Base-by-base conservation (phyloP, 92 coral and sea anemone genomes). In the Zoanthus solanderi region DNA sequence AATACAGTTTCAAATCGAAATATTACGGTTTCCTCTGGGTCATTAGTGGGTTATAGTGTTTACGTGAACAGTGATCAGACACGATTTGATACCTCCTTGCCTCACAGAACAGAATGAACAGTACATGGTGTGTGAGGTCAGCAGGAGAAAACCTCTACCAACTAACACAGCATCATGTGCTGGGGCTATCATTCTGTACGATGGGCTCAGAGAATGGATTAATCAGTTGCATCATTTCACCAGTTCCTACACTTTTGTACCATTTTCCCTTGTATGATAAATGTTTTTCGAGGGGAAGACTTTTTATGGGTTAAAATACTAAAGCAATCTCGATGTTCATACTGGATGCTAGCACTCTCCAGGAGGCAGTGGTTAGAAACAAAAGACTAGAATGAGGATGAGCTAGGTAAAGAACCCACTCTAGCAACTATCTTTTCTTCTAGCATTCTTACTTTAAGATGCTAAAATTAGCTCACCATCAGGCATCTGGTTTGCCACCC, bases 181-280 rank as follows among this genome's bases (percentile, higher is more conserved):
- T 87, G 87, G 71, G 73, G 82, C 80, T 93, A 93, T 78, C 85
- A 94, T 84, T 80, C 66, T 72, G 90, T 31, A 76, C 87, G 88
- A 88, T 73, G 81, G 63, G 86, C 99, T 95, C 99, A 89, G 98
- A 93, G 99, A 95, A 96, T 96, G 99, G 99, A 96, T 96, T 89
- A 95, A 96, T 87, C 95, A 90, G 94, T 96, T 96, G 72, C 99
- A 96, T 96, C 99, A 96, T 50, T 32, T 95, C 96, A 91, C 95
- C 84, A 56, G 78, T 63, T 65, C 53, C 18, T 9, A 87, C 9
- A n/a, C 30, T 3, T 28, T 2, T 0, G 42, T 34, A 34, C 42
- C 42, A 34, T 56, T 45, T 32, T 46, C 56, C n/a, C 30, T 0
- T 0, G 17, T n/a, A 14, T 11, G n/a, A 12, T 12, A 29, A 42